Conservation (phyloP, 2,888 invertebrate species). For the Drosophila mimetica region DNA sequence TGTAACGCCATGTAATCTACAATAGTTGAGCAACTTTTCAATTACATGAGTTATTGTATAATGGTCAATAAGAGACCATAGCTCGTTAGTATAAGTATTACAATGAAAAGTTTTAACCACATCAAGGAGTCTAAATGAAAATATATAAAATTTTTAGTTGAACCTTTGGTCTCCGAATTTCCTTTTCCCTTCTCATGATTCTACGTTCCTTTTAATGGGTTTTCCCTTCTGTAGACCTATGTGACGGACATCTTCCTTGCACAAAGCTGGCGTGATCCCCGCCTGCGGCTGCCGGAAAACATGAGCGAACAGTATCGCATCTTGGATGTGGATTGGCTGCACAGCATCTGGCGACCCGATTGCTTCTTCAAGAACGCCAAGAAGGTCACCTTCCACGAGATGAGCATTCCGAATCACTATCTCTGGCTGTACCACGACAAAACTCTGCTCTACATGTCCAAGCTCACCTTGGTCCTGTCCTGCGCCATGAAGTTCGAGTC, state of each 20-base stretch:
- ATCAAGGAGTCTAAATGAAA: no score
- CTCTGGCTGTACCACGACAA: conserved; percentile 96
- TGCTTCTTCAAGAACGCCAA: conserved; percentile 97
- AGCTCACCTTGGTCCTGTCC: conserved; percentile 94
- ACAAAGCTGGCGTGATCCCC: conserved; percentile 96
- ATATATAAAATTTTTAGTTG: no score
- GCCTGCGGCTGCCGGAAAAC: conserved; percentile 94
- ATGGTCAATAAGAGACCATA: no score
- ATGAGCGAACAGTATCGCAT: conserved; percentile 97
- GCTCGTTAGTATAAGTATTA: no score
- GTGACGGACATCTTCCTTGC: conserved; percentile 96
- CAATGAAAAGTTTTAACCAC: no score
- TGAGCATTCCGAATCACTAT: conserved; percentile 97
- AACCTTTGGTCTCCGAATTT: no score
- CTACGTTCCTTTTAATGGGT: not conserved
- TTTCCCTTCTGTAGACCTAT: conserved; percentile 89
- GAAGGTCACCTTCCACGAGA: conserved; percentile 96
- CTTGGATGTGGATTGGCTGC: conserved; percentile 94
- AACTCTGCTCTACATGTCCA: conserved; percentile 95
- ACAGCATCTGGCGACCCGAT: conserved; percentile 96
- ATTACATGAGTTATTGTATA: no score
- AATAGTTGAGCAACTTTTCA: no score
- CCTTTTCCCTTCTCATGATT: not conserved
- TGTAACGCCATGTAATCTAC: no score
- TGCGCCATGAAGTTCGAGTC: conserved; percentile 98